phyloP scores from a whole-genome alignment of 2,888 invertebrate species.

The Chymomyza amoena region DNA sequence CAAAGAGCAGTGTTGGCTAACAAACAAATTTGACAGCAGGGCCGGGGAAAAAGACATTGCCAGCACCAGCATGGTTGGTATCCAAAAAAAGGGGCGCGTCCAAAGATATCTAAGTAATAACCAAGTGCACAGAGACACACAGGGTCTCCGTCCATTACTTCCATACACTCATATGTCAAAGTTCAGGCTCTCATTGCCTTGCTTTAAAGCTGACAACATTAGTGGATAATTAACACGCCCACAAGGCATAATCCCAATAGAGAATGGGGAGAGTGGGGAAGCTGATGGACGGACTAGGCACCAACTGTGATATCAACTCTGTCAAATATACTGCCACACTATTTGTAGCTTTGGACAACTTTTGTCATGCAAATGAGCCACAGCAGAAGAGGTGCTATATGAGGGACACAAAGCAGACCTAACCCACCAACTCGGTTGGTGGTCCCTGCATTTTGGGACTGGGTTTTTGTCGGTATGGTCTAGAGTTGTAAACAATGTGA shows the following conservation, averaged over 20 bases:
- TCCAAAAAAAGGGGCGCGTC: constrained; percentile 33
- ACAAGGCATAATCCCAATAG: constrained; percentile 16
- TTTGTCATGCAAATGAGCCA: constrained; percentile 64
- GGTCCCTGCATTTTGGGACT: constrained; percentile 37
- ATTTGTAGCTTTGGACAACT: constrained; percentile 60
- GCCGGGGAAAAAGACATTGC: neutral
- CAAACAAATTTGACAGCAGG: constrained; percentile 11
- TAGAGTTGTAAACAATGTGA: constrained; percentile 18
- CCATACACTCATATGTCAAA: constrained; percentile 53
- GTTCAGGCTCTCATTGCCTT: constrained; percentile 40
- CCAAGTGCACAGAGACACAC: neutral
- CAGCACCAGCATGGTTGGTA: neutral
- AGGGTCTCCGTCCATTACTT: neutral
- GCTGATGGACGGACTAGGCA: neutral
- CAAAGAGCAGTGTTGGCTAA: constrained; percentile 18
- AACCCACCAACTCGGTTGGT: constrained; percentile 47
- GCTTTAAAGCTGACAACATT: constrained; percentile 58
- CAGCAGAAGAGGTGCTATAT: constrained; percentile 30
- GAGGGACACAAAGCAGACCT: neutral
- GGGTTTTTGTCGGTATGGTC: constrained; percentile 20
- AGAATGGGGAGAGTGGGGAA: neutral
- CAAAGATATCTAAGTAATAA: neutral
- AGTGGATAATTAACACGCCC: constrained; percentile 73
- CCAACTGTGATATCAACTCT: neutral
- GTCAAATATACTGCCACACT: neutral